Evolutionary conservation across 2,888 invertebrate species (phyloP).

Genomic region (Chrysomela aeneicollis): DNA sequence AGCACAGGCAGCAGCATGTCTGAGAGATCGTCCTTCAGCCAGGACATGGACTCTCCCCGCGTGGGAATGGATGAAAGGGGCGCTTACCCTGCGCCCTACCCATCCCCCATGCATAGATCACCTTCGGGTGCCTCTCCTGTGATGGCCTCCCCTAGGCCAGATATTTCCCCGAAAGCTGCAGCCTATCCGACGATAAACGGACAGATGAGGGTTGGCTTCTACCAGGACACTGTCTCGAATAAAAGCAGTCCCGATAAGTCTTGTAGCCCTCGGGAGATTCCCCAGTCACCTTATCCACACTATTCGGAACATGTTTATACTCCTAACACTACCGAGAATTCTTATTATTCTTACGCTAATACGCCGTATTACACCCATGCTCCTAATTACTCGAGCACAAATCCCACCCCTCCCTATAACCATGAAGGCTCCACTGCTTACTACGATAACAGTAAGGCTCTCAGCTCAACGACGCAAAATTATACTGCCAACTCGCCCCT

Average conservation of each 20-base stretch:
- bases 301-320: slow-evolving; percentile 67
- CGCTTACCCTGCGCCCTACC: slow-evolving; percentile 75
- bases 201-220: slow-evolving; percentile 86
- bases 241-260: slow-evolving; percentile 87
- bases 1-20: slow-evolving; percentile 84
- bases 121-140: slow-evolving; percentile 72
- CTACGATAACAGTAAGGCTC: slow-evolving; percentile 69
- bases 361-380: slow-evolving; percentile 57
- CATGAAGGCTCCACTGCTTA: slow-evolving; percentile 56
- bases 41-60: slow-evolving; percentile 77
- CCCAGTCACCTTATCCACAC: slow-evolving; percentile 69
- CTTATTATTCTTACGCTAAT: slow-evolving; percentile 54
- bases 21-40: slow-evolving; percentile 80
- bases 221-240: slow-evolving; percentile 85
- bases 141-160: slow-evolving; percentile 76
- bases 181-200: slow-evolving; percentile 79
- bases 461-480: slow-evolving; percentile 53
- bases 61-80: slow-evolving; percentile 69
- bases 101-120: slow-evolving; percentile 76
- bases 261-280: slow-evolving; percentile 80
- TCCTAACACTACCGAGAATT: slow-evolving; percentile 62
- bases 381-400: slow-evolving; percentile 59
- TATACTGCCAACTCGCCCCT: slow-evolving; percentile 58
- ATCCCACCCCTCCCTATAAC: slow-evolving; percentile 62
- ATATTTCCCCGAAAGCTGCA: slow-evolving; percentile 71